Percentiles rank a stretch among this genome's conserved stretches.
Conservation (phyloP, 2,113 vertebrate genomes). For the Macaca nemestrina region DNA sequence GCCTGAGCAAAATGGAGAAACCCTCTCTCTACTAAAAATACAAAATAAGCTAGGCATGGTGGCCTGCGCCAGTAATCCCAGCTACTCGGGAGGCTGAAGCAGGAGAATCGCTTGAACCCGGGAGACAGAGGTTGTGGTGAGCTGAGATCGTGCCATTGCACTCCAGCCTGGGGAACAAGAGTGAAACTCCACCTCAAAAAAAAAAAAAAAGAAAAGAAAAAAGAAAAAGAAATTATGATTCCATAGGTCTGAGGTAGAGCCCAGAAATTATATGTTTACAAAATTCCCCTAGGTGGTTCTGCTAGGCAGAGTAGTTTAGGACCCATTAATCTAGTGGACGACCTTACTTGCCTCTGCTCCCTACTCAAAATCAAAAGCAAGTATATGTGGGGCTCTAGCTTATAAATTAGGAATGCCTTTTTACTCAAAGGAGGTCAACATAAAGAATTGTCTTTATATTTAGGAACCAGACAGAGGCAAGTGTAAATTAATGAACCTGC, state of each 20-base stretch:
- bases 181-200: no score
- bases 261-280: neutral
- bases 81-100: no score
- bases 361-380: slow-evolving; percentile 7
- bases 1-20: no score
- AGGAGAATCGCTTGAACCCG: no score
- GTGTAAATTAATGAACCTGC: neutral
- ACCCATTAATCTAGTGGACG: neutral
- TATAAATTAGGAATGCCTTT: slow-evolving; percentile 3
- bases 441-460: slow-evolving; percentile 33
- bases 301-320: neutral
- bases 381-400: neutral
- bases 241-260: neutral
- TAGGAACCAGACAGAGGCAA: slow-evolving; percentile 36
- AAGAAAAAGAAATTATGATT: neutral
- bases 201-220: no score
- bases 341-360: neutral
- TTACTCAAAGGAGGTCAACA: slow-evolving; percentile 16
- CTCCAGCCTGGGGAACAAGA: no score
- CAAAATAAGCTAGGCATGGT: no score
- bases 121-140: no score
- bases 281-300: neutral
- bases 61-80: no score
- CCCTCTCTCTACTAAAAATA: no score
- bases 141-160: no score